A percentile compares a stretch with the other conserved stretches of the same genome.
Evolutionary conservation across 2,113 vertebrate species (phyloP).

Genomic region (Festucalex cinctus): DNA sequence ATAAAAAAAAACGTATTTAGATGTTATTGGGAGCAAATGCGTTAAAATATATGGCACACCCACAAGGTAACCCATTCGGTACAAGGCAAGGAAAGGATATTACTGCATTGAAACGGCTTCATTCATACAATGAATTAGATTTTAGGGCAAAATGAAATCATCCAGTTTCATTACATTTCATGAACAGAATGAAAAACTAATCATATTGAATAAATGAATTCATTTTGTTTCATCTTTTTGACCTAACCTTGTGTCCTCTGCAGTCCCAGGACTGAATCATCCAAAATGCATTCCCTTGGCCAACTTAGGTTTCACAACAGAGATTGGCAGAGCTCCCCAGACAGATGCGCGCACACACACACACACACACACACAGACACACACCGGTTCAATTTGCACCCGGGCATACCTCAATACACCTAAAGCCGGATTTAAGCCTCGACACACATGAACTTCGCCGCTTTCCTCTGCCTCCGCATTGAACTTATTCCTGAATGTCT

Average conservation of each 20-base stretch:
- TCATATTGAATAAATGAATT: not conserved
- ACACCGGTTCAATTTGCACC: conserved; percentile 21
- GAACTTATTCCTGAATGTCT: conserved; percentile 8
- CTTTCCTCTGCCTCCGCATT: conserved; percentile 29
- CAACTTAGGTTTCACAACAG: conserved; percentile 30
- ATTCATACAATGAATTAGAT: not conserved
- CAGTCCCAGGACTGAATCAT: conserved; percentile 23
- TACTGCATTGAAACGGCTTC: not conserved
- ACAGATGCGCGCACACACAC: not conserved
- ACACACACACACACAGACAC: not conserved
- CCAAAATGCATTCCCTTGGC: conserved; percentile 26
- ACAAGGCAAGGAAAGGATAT: no score
- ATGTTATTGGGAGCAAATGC: no score
- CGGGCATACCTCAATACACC: conserved; percentile 27
- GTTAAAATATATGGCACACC: no score
- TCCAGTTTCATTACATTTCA: not conserved
- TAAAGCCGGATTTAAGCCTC: conserved; percentile 49
- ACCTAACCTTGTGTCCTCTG: conserved; percentile 13
- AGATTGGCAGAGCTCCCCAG: conserved; percentile 3
- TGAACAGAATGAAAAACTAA: not conserved
- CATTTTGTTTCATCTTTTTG: not conserved
- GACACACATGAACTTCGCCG: conserved; percentile 47
- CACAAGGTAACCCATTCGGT: no score
- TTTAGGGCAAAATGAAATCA: not conserved
- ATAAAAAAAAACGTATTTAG: no score